Evolutionary conservation across 2,797 vertebrate genomes (phyloP).

Genomic region (Falco biarmicus): DNA sequence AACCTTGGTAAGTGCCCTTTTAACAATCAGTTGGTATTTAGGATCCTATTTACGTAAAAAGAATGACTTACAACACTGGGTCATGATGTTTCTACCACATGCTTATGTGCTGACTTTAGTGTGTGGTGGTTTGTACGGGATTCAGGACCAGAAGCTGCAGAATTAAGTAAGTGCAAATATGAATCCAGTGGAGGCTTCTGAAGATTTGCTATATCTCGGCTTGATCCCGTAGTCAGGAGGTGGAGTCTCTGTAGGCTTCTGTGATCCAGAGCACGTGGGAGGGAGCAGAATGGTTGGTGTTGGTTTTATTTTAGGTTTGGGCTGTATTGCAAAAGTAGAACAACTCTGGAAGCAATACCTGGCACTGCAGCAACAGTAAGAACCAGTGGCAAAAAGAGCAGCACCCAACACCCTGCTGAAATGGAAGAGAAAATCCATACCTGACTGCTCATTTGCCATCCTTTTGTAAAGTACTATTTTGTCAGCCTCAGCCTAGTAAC

Average conservation of each 20-base stretch:
- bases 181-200: background rate
- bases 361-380: background rate
- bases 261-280: background rate
- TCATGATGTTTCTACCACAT: constrained; percentile 21
- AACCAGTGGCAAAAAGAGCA: background rate
- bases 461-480: background rate
- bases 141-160: background rate
- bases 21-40: constrained; percentile 82
- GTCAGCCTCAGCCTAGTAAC: background rate
- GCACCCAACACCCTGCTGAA: background rate
- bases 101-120: background rate
- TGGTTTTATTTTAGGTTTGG: background rate
- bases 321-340: background rate
- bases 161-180: background rate
- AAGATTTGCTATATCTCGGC: background rate
- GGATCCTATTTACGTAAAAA: constrained; percentile 74
- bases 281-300: background rate
- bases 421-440: background rate
- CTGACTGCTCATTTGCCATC: background rate
- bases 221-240: background rate
- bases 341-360: background rate
- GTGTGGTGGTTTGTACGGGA: background rate
- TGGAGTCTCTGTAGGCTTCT: background rate
- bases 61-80: constrained; percentile 62
- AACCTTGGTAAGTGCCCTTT: constrained; percentile 81